Conservation (phyloP, 2,888 invertebrate genomes). For the Camponotus fellah region DNA sequence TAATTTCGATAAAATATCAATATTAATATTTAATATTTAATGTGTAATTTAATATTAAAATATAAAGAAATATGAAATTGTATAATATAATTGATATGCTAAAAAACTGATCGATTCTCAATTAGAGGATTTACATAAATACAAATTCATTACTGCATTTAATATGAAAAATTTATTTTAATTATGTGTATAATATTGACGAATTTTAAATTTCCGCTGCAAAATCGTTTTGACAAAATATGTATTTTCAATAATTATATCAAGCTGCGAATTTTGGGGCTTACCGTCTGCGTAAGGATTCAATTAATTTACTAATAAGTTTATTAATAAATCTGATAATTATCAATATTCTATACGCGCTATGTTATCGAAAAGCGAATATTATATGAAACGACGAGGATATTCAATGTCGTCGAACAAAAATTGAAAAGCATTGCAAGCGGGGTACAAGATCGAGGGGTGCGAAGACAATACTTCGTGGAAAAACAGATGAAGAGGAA, state of each 20-base stretch:
- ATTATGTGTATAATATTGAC: background rate
- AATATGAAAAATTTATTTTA: background rate
- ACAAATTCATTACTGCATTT: background rate
- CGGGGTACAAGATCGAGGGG: slow-evolving; percentile 58
- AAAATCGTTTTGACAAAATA: background rate
- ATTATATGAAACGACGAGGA: slow-evolving; percentile 15
- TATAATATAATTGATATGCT: background rate
- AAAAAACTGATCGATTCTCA: background rate
- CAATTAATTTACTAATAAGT: slow-evolving; percentile 2
- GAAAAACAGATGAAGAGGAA: background rate
- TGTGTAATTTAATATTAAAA: background rate
- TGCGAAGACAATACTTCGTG: slow-evolving; percentile 64
- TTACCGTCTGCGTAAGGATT: background rate
- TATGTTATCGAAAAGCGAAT: slow-evolving; percentile 4
- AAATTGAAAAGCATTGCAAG: slow-evolving; percentile 65
- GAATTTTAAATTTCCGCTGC: background rate
- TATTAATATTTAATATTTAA: background rate
- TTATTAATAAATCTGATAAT: background rate
- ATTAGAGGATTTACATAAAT: background rate
- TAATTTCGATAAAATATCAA: background rate
- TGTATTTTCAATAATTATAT: background rate
- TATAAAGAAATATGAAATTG: background rate
- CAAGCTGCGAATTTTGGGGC: background rate
- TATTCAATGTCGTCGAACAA: background rate
- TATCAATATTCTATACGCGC: background rate